These are phyloP conservation scores for Chironex yamaguchii DNA, from an alignment of 30 jellyfish, hydroid and myxozoan genomes.

Conservation along the genomic window DNA sequence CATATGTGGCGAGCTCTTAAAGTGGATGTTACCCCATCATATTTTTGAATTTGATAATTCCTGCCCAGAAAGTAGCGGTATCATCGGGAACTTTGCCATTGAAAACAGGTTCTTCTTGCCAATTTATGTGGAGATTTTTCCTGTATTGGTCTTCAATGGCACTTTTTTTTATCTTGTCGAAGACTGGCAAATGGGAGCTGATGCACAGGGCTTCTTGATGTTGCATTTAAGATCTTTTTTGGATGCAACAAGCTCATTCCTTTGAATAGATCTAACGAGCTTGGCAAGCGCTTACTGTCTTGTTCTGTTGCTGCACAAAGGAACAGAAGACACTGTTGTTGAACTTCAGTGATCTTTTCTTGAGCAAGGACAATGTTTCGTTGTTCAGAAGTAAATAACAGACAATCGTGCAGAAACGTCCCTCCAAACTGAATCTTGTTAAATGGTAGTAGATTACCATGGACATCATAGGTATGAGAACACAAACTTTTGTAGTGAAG, in stretches of 20 bases:
- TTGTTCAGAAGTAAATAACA: constrained; percentile 9
- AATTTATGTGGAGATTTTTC: constrained; percentile 39
- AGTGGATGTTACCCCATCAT: constrained; percentile 45
- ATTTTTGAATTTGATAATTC: not conserved
- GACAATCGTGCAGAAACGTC: constrained; percentile 33
- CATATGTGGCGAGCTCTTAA: constrained; percentile 61
- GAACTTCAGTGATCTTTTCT: constrained; percentile 33
- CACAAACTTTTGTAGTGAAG: constrained; percentile 45
- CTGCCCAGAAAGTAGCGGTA: constrained; percentile 60
- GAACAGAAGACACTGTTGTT: constrained; percentile 45
- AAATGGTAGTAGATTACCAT: constrained; percentile 35
- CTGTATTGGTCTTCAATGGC: constrained; percentile 63
- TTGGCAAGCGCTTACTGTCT: constrained; percentile 59
- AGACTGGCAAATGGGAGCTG: constrained; percentile 60
- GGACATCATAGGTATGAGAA: constrained; percentile 19
- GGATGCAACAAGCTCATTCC: constrained; percentile 50
- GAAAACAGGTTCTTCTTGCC: constrained; percentile 66
- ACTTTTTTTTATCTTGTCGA: constrained; percentile 3
- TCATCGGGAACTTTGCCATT: constrained; percentile 58
- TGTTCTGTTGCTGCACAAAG: constrained; percentile 68
- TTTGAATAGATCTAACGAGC: constrained; percentile 38
- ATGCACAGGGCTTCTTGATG: constrained; percentile 45
- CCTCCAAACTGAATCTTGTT: constrained; percentile 70
- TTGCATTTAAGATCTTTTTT: constrained; percentile 39
- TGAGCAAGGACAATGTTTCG: constrained; percentile 30